Evolutionary conservation across 2,797 vertebrate genomes (phyloP), one percentile per base, ranked within the genome.

Genomic region (Protonibea diacanthus): DNA sequence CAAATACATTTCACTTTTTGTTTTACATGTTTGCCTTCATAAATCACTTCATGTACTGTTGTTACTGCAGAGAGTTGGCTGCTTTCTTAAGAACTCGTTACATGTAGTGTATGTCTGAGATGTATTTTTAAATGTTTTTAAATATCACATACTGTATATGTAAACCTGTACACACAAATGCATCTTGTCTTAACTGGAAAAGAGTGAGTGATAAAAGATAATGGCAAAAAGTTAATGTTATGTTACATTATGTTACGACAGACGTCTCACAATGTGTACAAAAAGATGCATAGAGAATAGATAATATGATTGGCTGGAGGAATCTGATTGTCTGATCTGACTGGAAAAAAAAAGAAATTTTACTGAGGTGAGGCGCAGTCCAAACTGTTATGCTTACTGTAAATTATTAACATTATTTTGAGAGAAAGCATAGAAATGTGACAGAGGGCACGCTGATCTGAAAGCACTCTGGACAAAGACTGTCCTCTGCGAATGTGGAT

Each of bases 381-480:
- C 15, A 51, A 66, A 44, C 23, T 71, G 17, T 8, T 38, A 51
- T 53, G 4, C 0, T 68, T 42, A 29, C 20, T 9, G 14, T 23
- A 15, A 61, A 59, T 40, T 48, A 14, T 69, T 38, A 33, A 74
- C 23, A 29, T 33, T 66, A 38, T 55, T 18, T 49, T 45, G 44
- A 15, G 6, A 40, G 33, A 14, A 29, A 62, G 13, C 6, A 8
- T 13, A 62, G 49, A 68, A 52, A 83, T 33, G 56, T 58, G 29
- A 76, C 68, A 27, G 21, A 79, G 49, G n/a, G 81, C 48, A 78
- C 70, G 38, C 51, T 63, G 55, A 72, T 59, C 23, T 60, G 42
- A 61, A 73, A 77, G 33, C 60, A 58, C 57, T 51, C 42, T 6
- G 49, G 78, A 91, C 86, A 83, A 85, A 92, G 88, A 73, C 83